A percentile compares a stretch with the other conserved stretches of the same genome.
phyloP scores from a whole-genome alignment of 2,888 invertebrate genomes.

The Flexamia atlantica region DNA sequence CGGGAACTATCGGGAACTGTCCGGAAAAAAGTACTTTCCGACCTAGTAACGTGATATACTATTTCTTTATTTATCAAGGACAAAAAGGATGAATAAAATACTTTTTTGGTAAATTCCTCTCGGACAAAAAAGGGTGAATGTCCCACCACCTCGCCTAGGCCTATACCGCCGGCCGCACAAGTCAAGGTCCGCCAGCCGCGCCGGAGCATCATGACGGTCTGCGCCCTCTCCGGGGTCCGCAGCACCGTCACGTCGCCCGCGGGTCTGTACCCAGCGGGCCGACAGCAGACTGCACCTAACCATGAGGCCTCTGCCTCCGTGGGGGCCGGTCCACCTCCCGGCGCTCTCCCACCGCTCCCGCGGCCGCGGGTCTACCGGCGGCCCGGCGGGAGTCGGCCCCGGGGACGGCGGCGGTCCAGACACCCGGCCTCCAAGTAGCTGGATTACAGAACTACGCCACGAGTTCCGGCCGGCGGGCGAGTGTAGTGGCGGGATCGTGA shows the following conservation, averaged over 20 bases:
- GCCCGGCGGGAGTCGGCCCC: neutral
- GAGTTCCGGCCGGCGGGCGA: constrained; percentile 21
- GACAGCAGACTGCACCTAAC: neutral
- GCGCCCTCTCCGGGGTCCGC: too few relatives aligned
- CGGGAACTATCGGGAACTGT: too few relatives aligned
- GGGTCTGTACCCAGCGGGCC: neutral
- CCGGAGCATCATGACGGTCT: neutral
- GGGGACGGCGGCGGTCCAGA: constrained; percentile 26
- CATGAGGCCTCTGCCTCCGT: neutral
- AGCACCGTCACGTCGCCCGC: neutral
- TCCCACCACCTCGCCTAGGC: neutral
- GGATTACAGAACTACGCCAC: constrained; percentile 47
- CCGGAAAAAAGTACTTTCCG: too few relatives aligned
- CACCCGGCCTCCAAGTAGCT: constrained; percentile 48
- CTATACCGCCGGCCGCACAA: neutral
- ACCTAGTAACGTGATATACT: too few relatives aligned
- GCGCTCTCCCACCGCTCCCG: neutral
- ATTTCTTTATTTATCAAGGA: too few relatives aligned
- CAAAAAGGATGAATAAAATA: too few relatives aligned
- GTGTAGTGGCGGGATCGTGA: neutral
- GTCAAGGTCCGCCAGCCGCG: too few relatives aligned
- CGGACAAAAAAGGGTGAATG: neutral
- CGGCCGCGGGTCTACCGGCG: neutral
- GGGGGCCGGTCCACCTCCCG: neutral
- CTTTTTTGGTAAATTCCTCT: too few relatives aligned